Evolutionary conservation across 1,140 invertebrate species (phyloP).

Genomic region (Pteromalus puparum): DNA sequence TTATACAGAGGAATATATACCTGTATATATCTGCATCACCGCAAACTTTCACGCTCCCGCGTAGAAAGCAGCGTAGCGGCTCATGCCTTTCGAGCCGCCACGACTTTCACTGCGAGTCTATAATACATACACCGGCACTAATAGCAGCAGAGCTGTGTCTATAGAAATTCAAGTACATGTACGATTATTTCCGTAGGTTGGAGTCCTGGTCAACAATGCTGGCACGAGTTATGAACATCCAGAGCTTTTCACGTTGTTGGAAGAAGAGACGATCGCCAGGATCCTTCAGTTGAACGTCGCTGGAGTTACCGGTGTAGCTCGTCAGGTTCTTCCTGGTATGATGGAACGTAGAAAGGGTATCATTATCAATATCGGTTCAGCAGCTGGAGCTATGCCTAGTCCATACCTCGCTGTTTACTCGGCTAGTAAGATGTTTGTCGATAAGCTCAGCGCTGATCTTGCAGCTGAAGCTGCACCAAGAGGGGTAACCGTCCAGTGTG

Average conservation of each 20-base stretch:
- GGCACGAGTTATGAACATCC: slow-evolving; percentile 94
- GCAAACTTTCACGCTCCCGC: background rate
- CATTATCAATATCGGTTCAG: slow-evolving; percentile 95
- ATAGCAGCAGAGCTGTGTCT: too few relatives aligned
- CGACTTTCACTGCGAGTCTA: background rate
- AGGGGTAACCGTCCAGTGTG: slow-evolving; percentile 89
- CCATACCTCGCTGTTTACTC: slow-evolving; percentile 92
- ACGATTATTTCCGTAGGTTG: slow-evolving; percentile 77
- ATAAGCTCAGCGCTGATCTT: slow-evolving; percentile 89
- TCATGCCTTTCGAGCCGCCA: background rate
- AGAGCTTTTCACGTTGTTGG: slow-evolving; percentile 86
- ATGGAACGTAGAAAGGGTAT: slow-evolving; percentile 88
- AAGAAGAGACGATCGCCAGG: slow-evolving; percentile 73
- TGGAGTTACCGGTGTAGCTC: slow-evolving; percentile 80
- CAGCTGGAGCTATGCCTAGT: slow-evolving; percentile 85
- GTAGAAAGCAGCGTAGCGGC: background rate
- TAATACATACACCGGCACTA: background rate
- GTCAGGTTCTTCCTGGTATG: slow-evolving; percentile 92
- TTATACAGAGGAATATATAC: background rate
- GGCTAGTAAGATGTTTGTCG: slow-evolving; percentile 92
- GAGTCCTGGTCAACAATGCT: slow-evolving; percentile 96
- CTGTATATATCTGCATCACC: background rate
- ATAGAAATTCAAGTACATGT: background rate
- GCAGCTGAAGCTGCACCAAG: slow-evolving; percentile 85
- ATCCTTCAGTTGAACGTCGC: slow-evolving; percentile 78